phyloP scores from a whole-genome alignment of 2,888 invertebrate species.

The Mallateleia sp. region DNA sequence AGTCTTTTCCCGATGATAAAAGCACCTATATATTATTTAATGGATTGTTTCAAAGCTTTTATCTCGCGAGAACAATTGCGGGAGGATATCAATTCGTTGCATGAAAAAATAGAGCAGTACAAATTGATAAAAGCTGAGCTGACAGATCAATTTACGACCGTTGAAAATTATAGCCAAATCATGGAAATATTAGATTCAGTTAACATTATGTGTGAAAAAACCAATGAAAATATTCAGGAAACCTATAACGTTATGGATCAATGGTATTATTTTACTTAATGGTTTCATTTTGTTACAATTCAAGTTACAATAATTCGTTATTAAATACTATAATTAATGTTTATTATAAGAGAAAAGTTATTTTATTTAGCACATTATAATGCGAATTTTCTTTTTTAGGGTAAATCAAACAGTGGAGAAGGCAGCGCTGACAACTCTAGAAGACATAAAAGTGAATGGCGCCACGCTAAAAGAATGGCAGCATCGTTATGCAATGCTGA shows the following conservation, averaged over 20 bases:
- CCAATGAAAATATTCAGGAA: slow-evolving; percentile 81
- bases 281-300: no score
- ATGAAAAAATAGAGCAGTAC: not conserved
- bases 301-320: no score
- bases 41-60: slow-evolving; percentile 85
- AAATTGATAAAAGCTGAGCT: not conserved
- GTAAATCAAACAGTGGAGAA: slow-evolving; percentile 84
- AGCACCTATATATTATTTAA: slow-evolving; percentile 85
- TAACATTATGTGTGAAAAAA: slow-evolving; percentile 71
- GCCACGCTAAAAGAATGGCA: slow-evolving; percentile 86
- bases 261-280: no score
- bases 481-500: slow-evolving; percentile 83
- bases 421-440: slow-evolving; percentile 79
- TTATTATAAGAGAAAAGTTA: no score
- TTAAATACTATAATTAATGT: no score
- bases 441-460: slow-evolving; percentile 83
- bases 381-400: slow-evolving; percentile 79
- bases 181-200: slow-evolving; percentile 79
- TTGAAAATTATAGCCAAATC: slow-evolving; percentile 76
- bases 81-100: slow-evolving; percentile 27
- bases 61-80: slow-evolving; percentile 63
- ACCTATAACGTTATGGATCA: slow-evolving; percentile 83
- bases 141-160: not conserved
- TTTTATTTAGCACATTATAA: no score
- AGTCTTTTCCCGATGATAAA: slow-evolving; percentile 84